Percentiles rank a stretch among this genome's conserved stretches.
phyloP scores from a whole-genome alignment of 2,797 vertebrate species.

The Pangasius mekongensis region DNA sequence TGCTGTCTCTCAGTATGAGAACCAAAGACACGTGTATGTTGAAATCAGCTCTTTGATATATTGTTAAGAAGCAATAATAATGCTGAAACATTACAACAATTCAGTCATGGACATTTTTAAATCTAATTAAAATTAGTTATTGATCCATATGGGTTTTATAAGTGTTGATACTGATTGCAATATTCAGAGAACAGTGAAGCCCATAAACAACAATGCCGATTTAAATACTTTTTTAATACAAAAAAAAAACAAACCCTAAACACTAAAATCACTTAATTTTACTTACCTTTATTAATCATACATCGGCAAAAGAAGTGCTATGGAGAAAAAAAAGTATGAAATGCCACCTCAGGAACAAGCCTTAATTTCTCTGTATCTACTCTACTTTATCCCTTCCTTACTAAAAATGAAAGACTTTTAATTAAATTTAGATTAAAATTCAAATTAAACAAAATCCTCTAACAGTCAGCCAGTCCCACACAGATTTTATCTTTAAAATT shows the following conservation, averaged over 20 bases:
- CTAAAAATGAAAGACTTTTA: not conserved
- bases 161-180: not conserved
- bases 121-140: not conserved
- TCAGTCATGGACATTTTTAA: not conserved
- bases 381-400: slow-evolving; percentile 9
- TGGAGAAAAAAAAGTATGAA: not conserved
- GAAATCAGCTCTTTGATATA: not conserved
- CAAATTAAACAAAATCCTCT: not conserved
- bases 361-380: not conserved
- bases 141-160: not conserved
- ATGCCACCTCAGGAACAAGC: not conserved
- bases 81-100: not conserved
- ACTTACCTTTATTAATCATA: not conserved
- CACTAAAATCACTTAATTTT: not conserved
- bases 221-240: not conserved
- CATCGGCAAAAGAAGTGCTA: not conserved
- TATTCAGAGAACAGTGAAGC: not conserved
- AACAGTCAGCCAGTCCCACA: not conserved
- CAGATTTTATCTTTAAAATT: not conserved
- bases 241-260: not conserved
- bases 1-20: not conserved
- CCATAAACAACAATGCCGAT: not conserved
- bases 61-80: not conserved
- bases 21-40: not conserved
- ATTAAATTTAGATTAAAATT: slow-evolving; percentile 17